Percentiles rank a stretch among this genome's conserved stretches.
These are phyloP conservation scores for Oxyura jamaicensis DNA, from an alignment of 2,113 vertebrate species.

Conservation along the genomic window DNA sequence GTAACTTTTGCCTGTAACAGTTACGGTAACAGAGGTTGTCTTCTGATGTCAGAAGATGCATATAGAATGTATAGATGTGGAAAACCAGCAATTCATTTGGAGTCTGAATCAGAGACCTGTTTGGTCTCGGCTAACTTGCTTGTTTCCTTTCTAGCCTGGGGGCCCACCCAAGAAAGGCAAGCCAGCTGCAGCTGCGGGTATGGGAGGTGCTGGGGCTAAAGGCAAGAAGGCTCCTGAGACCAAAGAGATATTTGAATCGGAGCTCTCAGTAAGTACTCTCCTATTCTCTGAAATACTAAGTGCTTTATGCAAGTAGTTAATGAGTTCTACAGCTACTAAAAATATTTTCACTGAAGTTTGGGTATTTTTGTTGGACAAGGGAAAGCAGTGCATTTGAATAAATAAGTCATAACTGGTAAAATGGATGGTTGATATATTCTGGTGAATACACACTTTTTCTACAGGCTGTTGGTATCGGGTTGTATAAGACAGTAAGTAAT, in stretches of 20 bases:
- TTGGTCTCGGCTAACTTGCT: neutral
- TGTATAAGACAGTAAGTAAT: neutral
- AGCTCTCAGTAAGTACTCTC: slow-evolving; percentile 87
- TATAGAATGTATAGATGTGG: neutral
- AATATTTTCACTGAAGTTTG: neutral
- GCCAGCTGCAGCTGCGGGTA: slow-evolving; percentile 58
- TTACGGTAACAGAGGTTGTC: neutral
- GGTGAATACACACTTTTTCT: neutral
- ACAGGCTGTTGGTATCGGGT: neutral
- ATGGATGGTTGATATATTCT: neutral
- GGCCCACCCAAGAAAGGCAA: slow-evolving; percentile 90
- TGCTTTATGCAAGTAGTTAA: neutral
- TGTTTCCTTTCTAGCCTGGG: slow-evolving; percentile 75
- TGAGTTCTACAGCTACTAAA: neutral
- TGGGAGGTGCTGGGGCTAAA: slow-evolving; percentile 80
- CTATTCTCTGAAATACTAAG: accelerated
- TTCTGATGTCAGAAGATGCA: accelerated
- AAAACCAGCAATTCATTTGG: neutral
- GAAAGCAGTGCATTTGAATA: neutral
- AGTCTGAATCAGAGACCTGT: neutral
- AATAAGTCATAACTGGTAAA: neutral
- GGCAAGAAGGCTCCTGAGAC: slow-evolving; percentile 85
- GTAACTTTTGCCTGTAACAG: neutral
- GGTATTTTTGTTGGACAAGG: neutral
- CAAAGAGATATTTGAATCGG: slow-evolving; percentile 87